Conservation (phyloP, 2,797 vertebrate genomes). For the Trachurus trachurus region DNA sequence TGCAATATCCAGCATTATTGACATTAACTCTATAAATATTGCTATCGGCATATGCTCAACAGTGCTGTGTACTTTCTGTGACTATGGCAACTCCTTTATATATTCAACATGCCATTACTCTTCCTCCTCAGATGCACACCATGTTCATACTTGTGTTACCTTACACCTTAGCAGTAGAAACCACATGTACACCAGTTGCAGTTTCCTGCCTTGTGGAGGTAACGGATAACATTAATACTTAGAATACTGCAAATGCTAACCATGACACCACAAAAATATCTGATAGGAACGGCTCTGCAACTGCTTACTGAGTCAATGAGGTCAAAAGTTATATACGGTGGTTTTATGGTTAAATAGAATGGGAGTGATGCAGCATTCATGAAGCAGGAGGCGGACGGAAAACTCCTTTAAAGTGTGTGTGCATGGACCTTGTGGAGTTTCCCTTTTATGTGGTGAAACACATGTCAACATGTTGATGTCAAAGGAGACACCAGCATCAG, state of each 20-base stretch:
- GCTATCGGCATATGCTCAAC: neutral
- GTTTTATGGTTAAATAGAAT: neutral
- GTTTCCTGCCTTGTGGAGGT: constrained; percentile 34
- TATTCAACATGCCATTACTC: neutral
- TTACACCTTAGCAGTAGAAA: constrained; percentile 35
- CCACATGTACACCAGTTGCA: constrained; percentile 9
- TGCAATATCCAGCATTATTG: neutral
- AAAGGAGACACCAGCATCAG: neutral
- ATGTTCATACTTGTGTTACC: neutral
- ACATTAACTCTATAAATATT: neutral
- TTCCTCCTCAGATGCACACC: neutral
- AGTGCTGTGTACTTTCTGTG: neutral
- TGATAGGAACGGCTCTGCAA: neutral
- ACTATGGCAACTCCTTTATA: neutral
- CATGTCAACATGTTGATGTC: neutral
- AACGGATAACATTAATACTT: neutral
- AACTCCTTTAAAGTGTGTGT: constrained; percentile 6
- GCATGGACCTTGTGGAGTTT: constrained; percentile 11
- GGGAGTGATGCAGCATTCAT: neutral
- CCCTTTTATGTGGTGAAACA: constrained; percentile 9
- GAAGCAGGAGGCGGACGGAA: neutral
- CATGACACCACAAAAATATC: neutral
- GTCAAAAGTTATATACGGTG: neutral
- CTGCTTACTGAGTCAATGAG: neutral
- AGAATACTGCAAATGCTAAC: neutral